A percentile compares a stretch with the other conserved stretches of the same genome.
Conservation (phyloP, 2,113 vertebrate species). For the Burhinus oedicnemus region DNA sequence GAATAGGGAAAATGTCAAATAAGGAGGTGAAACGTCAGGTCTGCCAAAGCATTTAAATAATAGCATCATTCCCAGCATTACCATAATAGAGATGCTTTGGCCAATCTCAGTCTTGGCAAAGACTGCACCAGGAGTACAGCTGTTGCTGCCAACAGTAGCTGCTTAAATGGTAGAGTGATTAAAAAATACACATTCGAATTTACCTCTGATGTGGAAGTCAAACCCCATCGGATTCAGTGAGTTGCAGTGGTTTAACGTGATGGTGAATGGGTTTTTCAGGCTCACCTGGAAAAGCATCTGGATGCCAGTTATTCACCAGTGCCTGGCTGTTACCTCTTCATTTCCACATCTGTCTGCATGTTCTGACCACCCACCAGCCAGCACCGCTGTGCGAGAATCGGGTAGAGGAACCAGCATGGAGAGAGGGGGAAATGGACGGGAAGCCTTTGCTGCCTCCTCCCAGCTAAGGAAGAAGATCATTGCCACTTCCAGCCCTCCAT, state of each 20-base stretch:
- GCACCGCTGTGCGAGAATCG: fast-evolving
- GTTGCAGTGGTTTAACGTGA: background rate
- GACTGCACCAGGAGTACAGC: background rate
- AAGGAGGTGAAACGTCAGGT: background rate
- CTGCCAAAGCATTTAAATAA: background rate
- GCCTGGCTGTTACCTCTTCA: background rate
- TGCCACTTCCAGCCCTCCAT: background rate
- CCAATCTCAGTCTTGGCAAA: background rate
- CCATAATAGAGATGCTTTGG: background rate
- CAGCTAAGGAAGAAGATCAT: background rate
- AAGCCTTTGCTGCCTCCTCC: background rate
- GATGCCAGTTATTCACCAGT: background rate
- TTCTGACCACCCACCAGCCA: background rate
- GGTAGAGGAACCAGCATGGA: background rate
- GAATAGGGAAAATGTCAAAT: background rate
- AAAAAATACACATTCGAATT: background rate
- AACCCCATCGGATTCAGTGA: background rate
- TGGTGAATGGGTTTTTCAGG: background rate
- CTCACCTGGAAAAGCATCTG: background rate
- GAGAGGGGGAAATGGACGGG: fast-evolving
- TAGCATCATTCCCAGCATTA: background rate
- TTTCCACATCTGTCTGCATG: background rate
- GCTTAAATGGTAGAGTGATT: background rate
- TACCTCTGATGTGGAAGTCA: background rate
- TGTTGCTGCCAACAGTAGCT: background rate